Conservation (phyloP, 30 jellyfish, hydroid and myxozoan genomes). For the Pelagia noctiluca region DNA sequence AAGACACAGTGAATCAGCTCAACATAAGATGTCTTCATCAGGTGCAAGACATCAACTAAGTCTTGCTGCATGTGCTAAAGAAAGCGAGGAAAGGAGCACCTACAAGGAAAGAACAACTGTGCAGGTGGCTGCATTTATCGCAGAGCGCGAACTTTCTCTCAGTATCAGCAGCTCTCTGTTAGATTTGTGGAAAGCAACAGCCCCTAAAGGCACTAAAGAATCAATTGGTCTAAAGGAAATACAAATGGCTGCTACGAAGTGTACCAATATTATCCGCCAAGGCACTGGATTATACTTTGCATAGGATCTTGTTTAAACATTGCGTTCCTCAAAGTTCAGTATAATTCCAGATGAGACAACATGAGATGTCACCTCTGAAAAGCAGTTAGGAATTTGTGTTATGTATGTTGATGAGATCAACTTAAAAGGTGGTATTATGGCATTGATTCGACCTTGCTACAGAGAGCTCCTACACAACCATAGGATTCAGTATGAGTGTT, state of each 20-base stretch:
- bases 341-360: slow-evolving; percentile 11
- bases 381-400: not conserved
- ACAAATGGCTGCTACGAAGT: slow-evolving; percentile 49
- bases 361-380: not conserved
- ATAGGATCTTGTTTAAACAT: not conserved
- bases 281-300: slow-evolving; percentile 19
- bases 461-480: no score
- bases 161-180: slow-evolving; percentile 21
- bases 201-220: slow-evolving; percentile 36
- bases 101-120: slow-evolving; percentile 33
- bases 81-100: slow-evolving; percentile 3
- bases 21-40: slow-evolving; percentile 14
- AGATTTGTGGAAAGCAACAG: slow-evolving; percentile 21
- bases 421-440: not conserved
- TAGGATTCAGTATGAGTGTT: no score
- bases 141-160: slow-evolving; percentile 48
- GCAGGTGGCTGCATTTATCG: slow-evolving; percentile 32
- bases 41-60: slow-evolving; percentile 14
- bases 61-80: slow-evolving; percentile 5
- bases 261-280: slow-evolving; percentile 43
- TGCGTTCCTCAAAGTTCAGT: not conserved
- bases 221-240: slow-evolving; percentile 17
- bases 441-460: no score
- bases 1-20: slow-evolving; percentile 35
- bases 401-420: not conserved